Evolutionary conservation across 2,113 vertebrate species (phyloP).

Genomic region (Henicopernis longicauda): DNA sequence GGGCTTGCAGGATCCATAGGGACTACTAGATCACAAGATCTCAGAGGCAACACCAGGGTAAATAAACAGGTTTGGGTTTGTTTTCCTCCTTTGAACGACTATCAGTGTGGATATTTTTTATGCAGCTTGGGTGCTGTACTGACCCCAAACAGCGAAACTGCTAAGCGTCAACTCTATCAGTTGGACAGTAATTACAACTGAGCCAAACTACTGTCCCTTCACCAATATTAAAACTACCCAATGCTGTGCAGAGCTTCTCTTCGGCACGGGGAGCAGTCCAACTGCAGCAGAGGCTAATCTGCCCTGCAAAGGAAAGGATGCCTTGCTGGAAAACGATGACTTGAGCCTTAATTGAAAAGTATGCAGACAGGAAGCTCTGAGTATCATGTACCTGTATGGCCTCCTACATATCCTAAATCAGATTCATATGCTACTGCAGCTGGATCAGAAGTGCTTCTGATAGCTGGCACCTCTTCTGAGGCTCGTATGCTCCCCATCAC

Average conservation of each 20-base stretch:
- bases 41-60: not conserved
- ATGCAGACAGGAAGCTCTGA: not conserved
- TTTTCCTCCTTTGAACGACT: not conserved
- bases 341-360: not conserved
- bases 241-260: not conserved
- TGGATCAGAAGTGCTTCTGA: not conserved
- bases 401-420: not conserved
- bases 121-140: not conserved
- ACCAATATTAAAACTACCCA: not conserved
- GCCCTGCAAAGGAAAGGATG: not conserved
- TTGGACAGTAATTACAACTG: not conserved
- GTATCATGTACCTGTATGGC: not conserved
- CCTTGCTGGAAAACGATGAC: not conserved
- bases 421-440: not conserved
- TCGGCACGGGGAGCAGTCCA: not conserved
- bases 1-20: not conserved
- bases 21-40: not conserved
- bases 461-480: not conserved
- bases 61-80: not conserved
- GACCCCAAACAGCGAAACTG: not conserved
- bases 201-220: not conserved
- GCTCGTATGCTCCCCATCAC: not conserved
- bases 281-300: not conserved
- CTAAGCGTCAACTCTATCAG: not conserved
- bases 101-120: not conserved